These are phyloP conservation scores for Eulemur mongoz DNA, from an alignment of 2,797 vertebrate genomes.

Conservation along the genomic window DNA sequence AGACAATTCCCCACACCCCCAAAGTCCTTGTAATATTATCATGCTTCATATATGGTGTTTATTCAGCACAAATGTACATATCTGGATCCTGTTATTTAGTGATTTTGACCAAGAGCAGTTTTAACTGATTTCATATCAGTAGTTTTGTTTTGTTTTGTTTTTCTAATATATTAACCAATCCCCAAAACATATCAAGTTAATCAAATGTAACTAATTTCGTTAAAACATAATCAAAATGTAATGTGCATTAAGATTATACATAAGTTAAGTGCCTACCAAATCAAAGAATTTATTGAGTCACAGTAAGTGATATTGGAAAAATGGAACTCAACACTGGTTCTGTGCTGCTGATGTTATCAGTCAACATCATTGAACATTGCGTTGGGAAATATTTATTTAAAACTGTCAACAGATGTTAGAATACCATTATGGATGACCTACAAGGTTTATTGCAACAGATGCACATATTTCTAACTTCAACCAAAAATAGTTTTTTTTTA, in stretches of 20 bases:
- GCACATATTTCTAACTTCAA: not conserved
- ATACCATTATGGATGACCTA: not conserved
- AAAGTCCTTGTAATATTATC: not conserved
- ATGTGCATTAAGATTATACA: not conserved
- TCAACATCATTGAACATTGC: not conserved
- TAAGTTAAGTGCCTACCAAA: not conserved
- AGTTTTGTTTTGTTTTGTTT: not conserved
- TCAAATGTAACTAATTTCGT: not conserved
- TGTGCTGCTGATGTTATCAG: not conserved
- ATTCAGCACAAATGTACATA: not conserved
- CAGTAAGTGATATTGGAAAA: not conserved
- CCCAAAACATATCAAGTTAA: not conserved
- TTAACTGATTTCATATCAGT: not conserved
- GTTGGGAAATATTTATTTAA: not conserved
- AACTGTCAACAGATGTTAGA: not conserved
- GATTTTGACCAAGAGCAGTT: not conserved
- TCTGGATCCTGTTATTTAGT: not conserved
- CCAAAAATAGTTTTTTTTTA: not conserved
- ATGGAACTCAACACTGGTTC: not conserved
- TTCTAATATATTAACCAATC: not conserved
- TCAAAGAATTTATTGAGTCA: not conserved
- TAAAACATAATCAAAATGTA: not conserved
- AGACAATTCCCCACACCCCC: fast-evolving
- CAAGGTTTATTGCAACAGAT: not conserved
- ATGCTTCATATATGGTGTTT: not conserved